phyloP scores from a whole-genome alignment of 2,888 invertebrate species.

The Oxyteleia sp. region DNA sequence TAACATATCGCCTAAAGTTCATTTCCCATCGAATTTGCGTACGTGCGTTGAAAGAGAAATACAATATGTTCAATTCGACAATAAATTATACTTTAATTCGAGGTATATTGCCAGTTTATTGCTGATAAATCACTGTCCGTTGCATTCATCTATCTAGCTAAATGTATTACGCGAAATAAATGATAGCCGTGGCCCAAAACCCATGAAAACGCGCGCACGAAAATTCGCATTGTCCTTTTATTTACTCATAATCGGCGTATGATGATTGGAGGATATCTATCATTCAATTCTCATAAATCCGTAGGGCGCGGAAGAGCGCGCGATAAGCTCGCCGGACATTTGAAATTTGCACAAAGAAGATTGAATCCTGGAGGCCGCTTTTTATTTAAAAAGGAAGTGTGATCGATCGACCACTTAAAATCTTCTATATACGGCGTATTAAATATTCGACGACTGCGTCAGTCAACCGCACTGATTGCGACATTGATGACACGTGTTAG shows the following conservation, averaged over 20 bases:
- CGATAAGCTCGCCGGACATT: slow-evolving; percentile 58
- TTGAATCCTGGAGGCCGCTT: slow-evolving; percentile 27
- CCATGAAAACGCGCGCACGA: slow-evolving; percentile 49
- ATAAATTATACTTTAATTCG: slow-evolving; percentile 72
- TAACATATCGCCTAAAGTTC: slow-evolving; percentile 61
- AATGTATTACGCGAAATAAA: slow-evolving; percentile 58
- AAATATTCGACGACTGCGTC: slow-evolving; percentile 79
- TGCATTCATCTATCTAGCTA: slow-evolving; percentile 59
- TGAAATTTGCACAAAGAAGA: slow-evolving; percentile 55
- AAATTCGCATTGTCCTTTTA: slow-evolving; percentile 71
- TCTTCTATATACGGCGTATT: slow-evolving; percentile 87
- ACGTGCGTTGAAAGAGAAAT: slow-evolving; percentile 54
- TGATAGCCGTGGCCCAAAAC: slow-evolving; percentile 45
- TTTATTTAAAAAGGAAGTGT: slow-evolving; percentile 56
- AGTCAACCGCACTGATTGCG: slow-evolving; percentile 86
- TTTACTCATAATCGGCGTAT: slow-evolving; percentile 60
- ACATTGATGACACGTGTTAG: slow-evolving; percentile 87
- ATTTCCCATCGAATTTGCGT: slow-evolving; percentile 58
- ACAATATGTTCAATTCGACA: slow-evolving; percentile 61
- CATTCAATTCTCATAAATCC: slow-evolving; percentile 50
- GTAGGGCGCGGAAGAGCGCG: slow-evolving; percentile 23
- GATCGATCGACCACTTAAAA: slow-evolving; percentile 84
- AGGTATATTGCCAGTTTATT: slow-evolving; percentile 69
- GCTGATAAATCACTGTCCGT: slow-evolving; percentile 70
- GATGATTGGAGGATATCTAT: slow-evolving; percentile 52